Evolutionary conservation across 2,113 vertebrate genomes (phyloP).

Genomic region (Microtus richardsoni): DNA sequence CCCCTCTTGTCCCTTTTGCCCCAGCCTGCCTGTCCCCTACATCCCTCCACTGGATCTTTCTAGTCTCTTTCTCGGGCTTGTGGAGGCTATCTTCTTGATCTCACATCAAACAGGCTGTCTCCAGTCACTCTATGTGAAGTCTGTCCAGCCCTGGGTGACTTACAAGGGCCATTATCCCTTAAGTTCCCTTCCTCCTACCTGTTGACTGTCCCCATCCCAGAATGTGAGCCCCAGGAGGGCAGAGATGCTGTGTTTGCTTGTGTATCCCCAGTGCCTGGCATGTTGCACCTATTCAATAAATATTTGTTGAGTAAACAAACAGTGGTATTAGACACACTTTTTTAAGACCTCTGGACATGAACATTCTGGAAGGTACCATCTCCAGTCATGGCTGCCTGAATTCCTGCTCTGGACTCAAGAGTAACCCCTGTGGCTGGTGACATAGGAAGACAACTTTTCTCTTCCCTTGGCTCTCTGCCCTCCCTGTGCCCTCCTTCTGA

Average conservation of each 20-base stretch:
- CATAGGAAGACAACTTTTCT: background rate
- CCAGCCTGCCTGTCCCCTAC: background rate
- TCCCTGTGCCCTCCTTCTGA: background rate
- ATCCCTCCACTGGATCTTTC: background rate
- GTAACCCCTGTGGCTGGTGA: constrained; percentile 5
- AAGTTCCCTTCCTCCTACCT: constrained; percentile 60
- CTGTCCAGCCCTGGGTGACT: background rate
- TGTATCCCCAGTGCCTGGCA: background rate
- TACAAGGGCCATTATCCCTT: background rate
- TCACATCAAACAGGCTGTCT: background rate
- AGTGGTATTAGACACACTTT: constrained; percentile 58
- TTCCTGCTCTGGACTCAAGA: background rate
- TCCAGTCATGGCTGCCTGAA: constrained; percentile 10
- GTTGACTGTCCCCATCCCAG: constrained; percentile 65
- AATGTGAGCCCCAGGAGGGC: constrained; percentile 66
- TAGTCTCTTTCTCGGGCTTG: background rate
- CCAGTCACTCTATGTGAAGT: background rate
- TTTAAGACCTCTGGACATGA: constrained; percentile 45
- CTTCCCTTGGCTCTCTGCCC: background rate
- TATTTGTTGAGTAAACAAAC: constrained; percentile 54
- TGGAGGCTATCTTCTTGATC: background rate
- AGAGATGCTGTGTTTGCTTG: background rate
- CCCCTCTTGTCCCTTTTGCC: background rate
- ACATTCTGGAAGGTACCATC: constrained; percentile 59
- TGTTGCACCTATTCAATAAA: constrained; percentile 62